phyloP scores from a whole-genome alignment of 2,797 vertebrate genomes.

The Xenops minutus region DNA sequence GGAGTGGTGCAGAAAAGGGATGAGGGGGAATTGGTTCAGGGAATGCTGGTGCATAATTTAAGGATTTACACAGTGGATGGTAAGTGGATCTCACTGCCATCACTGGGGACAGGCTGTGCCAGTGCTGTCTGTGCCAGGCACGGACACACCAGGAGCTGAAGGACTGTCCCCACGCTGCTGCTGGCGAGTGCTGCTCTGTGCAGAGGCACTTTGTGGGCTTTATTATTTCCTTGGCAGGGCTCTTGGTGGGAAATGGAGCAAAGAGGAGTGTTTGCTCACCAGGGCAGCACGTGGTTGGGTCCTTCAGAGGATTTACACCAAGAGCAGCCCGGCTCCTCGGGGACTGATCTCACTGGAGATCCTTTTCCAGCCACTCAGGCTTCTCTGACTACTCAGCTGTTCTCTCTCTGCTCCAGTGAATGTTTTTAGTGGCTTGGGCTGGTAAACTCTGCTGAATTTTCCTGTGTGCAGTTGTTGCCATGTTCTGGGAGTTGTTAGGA shows the following conservation, averaged over 20 bases:
- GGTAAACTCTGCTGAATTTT: not conserved
- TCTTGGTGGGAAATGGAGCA: not conserved
- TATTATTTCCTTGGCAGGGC: not conserved
- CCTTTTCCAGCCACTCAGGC: not conserved
- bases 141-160: rapidly evolving
- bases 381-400: not conserved
- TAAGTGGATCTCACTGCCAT: not conserved
- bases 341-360: not conserved
- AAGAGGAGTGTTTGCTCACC: not conserved
- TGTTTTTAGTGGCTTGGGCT: not conserved
- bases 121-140: not conserved
- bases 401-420: not conserved
- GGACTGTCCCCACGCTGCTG: rapidly evolving
- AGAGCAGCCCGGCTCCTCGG: rapidly evolving
- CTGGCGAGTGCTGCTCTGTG: not conserved
- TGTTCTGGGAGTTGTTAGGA: rapidly evolving
- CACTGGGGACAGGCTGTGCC: not conserved
- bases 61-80: not conserved
- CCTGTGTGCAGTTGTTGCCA: not conserved
- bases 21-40: not conserved
- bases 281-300: rapidly evolving
- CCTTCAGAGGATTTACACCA: not conserved
- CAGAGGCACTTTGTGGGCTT: not conserved
- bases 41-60: not conserved
- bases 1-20: not conserved